Base-by-base conservation (phyloP, 2,888 invertebrate species). In the Lasioglossum lativentre region DNA sequence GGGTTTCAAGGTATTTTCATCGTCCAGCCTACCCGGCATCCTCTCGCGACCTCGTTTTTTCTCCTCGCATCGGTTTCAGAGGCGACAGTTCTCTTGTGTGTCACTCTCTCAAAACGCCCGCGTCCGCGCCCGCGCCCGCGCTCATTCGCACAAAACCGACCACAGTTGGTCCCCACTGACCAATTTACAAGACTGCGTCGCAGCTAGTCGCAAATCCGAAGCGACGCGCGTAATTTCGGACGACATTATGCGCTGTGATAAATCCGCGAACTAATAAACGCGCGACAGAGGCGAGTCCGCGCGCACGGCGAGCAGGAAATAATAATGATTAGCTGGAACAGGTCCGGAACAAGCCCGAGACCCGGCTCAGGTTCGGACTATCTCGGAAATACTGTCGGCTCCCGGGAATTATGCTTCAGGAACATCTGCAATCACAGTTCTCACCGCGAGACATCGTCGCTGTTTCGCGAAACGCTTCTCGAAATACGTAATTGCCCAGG, bases 321-420 rank as follows among this genome's bases (percentile, higher is more conserved):
- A 79, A 73, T 70, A 82, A 80, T 63, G 73, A 82, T 82, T 70
- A 59, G 42, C 56, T 23, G 27, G 52, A 68, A 23, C 40, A 14
- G 40, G 38, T 40, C 40, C n/a, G 30, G 73, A 34, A 27, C n/a
- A 42, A 30, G 71, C 19, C 30, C 5, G 19, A 30, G 30, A 30
- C 27, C 8, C 40, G 63, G 38, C 34, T 34, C 38, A 4, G 10
- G 30, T 12, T n/a, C 23, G 68, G 68, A 10, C 19, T 3, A 0
- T 4, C 73, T 34, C 0, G 56, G 74, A 68, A 80, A 70, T 74
- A 59, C 14, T 59, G 27, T 27, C 27, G 12, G 27, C 59, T 59
- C n/a, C 27, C 0, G 45, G 74, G 74, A 80, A 74, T 80, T 75
- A 73, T 42, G 70, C 42, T 45, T 70, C 27, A 27, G 34, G 56